A percentile compares a stretch with the other conserved stretches of the same genome.
These are phyloP conservation scores for Anguilla rostrata DNA, from an alignment of 2,113 vertebrate genomes.

Conservation along the genomic window DNA sequence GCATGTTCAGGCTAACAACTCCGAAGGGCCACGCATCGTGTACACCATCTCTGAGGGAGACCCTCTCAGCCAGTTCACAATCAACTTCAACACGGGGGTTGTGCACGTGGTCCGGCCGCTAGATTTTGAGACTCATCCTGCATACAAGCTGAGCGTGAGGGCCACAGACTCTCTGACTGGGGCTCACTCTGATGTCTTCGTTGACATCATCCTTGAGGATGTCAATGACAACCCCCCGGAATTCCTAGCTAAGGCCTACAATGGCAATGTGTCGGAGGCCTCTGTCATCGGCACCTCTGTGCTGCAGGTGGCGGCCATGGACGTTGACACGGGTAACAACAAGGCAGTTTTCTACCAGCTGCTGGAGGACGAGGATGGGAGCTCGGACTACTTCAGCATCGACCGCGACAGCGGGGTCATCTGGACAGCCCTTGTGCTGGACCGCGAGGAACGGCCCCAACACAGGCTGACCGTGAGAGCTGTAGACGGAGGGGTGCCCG, in stretches of 20 bases:
- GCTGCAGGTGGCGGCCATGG: constrained; percentile 80
- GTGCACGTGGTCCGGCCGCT: constrained; percentile 81
- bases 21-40: constrained; percentile 89
- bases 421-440: constrained; percentile 75
- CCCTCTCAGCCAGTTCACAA: constrained; percentile 88
- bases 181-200: constrained; percentile 86
- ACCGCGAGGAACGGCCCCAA: constrained; percentile 79
- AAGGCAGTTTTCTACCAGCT: constrained; percentile 85
- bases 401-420: constrained; percentile 84
- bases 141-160: constrained; percentile 87
- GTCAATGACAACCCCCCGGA: constrained; percentile 89
- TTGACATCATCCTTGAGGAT: constrained; percentile 90
- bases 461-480: constrained; percentile 80
- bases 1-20: constrained; percentile 88
- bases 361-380: constrained; percentile 76
- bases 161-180: constrained; percentile 92
- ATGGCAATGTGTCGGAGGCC: constrained; percentile 84
- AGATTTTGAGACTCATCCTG: constrained; percentile 93
- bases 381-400: constrained; percentile 79
- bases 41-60: constrained; percentile 94
- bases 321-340: constrained; percentile 84
- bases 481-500: constrained; percentile 87
- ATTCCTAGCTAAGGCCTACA: constrained; percentile 77
- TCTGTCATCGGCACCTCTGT: constrained; percentile 82
- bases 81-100: constrained; percentile 95